Conservation (phyloP, 2,888 invertebrate species). For the Luperina testacea region DNA sequence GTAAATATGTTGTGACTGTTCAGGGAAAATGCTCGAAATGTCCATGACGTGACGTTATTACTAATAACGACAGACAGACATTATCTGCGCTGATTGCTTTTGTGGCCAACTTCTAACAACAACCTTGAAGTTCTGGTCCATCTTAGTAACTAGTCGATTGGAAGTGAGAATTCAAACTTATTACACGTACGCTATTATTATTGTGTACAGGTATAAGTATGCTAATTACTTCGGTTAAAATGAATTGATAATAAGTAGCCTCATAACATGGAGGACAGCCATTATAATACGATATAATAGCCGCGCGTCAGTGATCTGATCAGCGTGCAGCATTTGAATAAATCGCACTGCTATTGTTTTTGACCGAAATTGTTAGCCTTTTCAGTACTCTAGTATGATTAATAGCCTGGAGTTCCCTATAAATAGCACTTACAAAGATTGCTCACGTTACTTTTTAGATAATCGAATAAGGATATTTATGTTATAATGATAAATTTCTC, state of each 20-base stretch:
- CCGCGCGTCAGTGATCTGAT: constrained; percentile 28
- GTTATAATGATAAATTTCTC: not conserved
- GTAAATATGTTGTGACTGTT: constrained; percentile 2
- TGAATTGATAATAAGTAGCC: constrained; percentile 58
- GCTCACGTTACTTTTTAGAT: not conserved
- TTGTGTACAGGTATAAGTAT: constrained; percentile 37
- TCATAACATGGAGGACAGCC: constrained; percentile 45
- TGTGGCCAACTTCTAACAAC: constrained; percentile 16
- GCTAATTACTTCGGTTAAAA: constrained; percentile 47
- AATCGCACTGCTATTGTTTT: constrained; percentile 55
- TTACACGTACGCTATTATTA: constrained; percentile 24
- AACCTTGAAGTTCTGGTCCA: constrained; percentile 2
- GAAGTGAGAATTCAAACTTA: constrained; percentile 1
- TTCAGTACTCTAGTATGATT: constrained; percentile 30
- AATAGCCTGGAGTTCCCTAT: constrained; percentile 36
- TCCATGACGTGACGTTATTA: constrained; percentile 12
- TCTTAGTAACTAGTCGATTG: not conserved
- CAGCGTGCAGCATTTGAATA: constrained; percentile 45
- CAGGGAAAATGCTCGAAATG: not conserved
- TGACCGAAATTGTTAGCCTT: constrained; percentile 27
- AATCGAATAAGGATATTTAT: constrained; percentile 3
- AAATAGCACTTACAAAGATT: constrained; percentile 10
- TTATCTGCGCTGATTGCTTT: constrained; percentile 8
- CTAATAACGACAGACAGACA: not conserved
- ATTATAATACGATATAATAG: constrained; percentile 52